phyloP scores from a whole-genome alignment of 2,888 invertebrate species.

The Eulithis prunata region DNA sequence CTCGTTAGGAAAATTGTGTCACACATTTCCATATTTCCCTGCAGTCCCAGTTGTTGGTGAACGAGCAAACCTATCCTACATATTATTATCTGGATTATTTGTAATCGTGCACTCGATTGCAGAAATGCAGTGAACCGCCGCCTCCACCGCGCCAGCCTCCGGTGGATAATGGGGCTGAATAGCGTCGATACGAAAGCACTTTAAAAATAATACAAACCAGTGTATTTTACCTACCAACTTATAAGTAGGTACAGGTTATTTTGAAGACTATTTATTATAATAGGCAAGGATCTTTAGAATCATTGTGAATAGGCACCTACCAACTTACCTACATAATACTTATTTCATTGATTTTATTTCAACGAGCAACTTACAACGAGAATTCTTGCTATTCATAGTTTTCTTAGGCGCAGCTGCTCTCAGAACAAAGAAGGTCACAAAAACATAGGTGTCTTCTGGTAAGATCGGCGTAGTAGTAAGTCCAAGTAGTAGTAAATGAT shows the following conservation, averaged over 20 bases:
- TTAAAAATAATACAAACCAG: constrained; percentile 29
- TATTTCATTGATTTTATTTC: not conserved
- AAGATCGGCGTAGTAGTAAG: no score
- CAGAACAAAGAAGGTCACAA: no score
- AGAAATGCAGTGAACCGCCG: constrained; percentile 32
- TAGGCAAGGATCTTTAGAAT: no score
- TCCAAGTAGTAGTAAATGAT: no score
- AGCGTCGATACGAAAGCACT: constrained; percentile 33
- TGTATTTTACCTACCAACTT: not conserved
- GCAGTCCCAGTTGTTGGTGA: not conserved
- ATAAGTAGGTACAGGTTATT: no score
- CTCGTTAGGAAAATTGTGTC: not conserved
- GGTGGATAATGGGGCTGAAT: constrained; percentile 34
- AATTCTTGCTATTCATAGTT: no score
- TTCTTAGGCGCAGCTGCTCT: no score
- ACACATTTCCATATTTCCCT: not conserved
- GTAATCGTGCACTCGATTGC: constrained; percentile 35
- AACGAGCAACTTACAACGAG: no score
- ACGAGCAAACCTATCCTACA: not conserved
- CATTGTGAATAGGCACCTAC: not conserved
- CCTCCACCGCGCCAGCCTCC: constrained; percentile 1
- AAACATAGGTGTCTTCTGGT: no score
- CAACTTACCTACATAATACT: no score
- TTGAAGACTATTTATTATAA: no score
- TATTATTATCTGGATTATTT: constrained; percentile 19